phyloP scores from a whole-genome alignment of 2,797 vertebrate genomes.

The Phrynocephalus forsythii region DNA sequence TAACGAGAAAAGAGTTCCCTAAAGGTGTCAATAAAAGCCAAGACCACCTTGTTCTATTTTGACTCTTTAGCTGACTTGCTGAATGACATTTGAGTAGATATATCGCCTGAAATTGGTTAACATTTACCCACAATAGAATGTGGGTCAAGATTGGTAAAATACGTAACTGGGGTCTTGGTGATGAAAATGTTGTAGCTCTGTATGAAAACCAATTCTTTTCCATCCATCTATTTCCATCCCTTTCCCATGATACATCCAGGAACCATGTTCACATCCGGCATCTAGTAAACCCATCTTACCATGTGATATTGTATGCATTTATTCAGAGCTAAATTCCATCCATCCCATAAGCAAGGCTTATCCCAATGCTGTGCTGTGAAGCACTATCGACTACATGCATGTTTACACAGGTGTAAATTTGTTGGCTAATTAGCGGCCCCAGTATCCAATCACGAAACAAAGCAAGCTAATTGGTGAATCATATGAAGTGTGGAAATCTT shows the following conservation, averaged over 20 bases:
- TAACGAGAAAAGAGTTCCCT: neutral
- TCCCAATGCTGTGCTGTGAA: neutral
- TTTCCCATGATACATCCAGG: slow-evolving; percentile 45
- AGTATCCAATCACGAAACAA: too few species aligned
- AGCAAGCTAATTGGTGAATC: too few species aligned
- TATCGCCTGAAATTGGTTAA: slow-evolving; percentile 31
- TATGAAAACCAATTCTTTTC: slow-evolving; percentile 33
- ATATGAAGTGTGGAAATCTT: too few species aligned
- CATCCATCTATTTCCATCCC: slow-evolving; percentile 23
- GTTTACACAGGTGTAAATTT: too few species aligned
- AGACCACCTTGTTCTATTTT: slow-evolving; percentile 12
- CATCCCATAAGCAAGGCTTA: neutral
- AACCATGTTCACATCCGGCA: slow-evolving; percentile 38
- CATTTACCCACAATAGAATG: slow-evolving; percentile 3
- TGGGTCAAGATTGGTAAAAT: slow-evolving; percentile 19
- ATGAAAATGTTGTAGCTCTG: slow-evolving; percentile 46
- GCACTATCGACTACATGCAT: too few species aligned
- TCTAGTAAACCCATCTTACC: neutral
- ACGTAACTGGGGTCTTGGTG: slow-evolving; percentile 30
- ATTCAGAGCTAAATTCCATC: neutral
- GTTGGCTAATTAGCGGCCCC: too few species aligned
- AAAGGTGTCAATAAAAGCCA: slow-evolving; percentile 1
- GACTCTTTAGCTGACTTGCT: slow-evolving; percentile 13
- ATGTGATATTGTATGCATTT: neutral
- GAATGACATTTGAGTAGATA: slow-evolving; percentile 36